These are phyloP conservation scores for Oceanites oceanicus DNA, from an alignment of 2,113 vertebrate species.

Conservation along the genomic window DNA sequence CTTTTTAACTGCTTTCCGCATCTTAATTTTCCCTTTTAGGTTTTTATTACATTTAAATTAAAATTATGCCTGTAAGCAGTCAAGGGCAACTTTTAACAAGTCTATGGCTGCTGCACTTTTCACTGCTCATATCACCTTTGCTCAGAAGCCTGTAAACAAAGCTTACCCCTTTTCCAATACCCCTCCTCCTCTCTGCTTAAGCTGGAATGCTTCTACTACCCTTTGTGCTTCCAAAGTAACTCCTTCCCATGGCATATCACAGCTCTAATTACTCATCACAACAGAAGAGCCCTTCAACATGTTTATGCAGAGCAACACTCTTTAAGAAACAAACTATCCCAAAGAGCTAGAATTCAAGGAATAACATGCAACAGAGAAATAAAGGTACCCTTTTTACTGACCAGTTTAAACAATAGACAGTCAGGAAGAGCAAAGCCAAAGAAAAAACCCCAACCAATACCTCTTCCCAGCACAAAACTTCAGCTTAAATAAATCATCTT, in stretches of 20 bases:
- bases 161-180: background rate
- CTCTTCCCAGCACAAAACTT: background rate
- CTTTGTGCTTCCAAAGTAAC: background rate
- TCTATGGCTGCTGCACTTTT: constrained; percentile 27
- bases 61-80: constrained; percentile 41
- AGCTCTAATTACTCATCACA: background rate
- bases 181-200: background rate
- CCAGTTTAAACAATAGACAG: background rate
- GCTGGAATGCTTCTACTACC: background rate
- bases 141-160: background rate
- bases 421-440: background rate
- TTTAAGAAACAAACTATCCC: background rate
- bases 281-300: background rate
- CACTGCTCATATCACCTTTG: background rate
- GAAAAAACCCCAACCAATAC: background rate
- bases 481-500: background rate
- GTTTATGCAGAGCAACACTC: background rate
- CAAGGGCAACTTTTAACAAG: constrained; percentile 42
- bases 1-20: constrained; percentile 43
- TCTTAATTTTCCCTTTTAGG: constrained; percentile 54
- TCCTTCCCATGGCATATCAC: background rate
- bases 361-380: background rate
- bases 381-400: background rate
- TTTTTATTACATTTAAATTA: constrained; percentile 68
- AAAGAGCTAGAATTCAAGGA: background rate